These are phyloP conservation scores for Troides oblongomaculatus DNA, from an alignment of 2,888 invertebrate species.

Conservation along the genomic window DNA sequence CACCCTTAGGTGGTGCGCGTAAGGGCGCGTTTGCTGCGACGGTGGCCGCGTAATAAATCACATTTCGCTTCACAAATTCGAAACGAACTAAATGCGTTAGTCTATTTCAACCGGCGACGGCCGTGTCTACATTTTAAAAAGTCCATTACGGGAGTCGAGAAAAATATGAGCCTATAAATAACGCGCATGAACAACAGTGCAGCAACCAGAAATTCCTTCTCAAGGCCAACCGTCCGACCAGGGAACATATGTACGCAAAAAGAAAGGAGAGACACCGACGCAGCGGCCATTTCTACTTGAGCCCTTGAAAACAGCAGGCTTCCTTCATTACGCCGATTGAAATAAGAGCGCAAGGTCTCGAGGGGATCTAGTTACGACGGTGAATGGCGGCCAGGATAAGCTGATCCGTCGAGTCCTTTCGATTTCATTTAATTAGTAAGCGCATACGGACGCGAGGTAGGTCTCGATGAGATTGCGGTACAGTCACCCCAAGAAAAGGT, in stretches of 20 bases:
- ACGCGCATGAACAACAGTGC: conserved; percentile 58
- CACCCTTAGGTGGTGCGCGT: not conserved
- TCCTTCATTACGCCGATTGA: conserved; percentile 54
- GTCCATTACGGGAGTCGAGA: conserved; percentile 30
- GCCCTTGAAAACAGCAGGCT: conserved; percentile 47
- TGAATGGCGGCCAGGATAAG: conserved; percentile 43
- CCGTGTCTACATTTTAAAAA: conserved; percentile 24
- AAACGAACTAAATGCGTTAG: conserved; percentile 24
- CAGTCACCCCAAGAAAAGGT: conserved; percentile 77
- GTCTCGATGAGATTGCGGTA: conserved; percentile 56
- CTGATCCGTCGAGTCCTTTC: conserved; percentile 41
- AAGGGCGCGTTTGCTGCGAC: conserved; percentile 1
- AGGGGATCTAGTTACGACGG: conserved; percentile 51
- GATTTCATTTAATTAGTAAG: conserved; percentile 36
- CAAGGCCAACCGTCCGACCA: conserved; percentile 75
- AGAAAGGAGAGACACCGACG: conserved; percentile 55
- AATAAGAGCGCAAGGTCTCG: conserved; percentile 48
- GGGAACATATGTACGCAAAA: conserved; percentile 75
- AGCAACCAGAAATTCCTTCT: conserved; percentile 67
- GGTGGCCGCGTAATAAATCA: conserved; percentile 12
- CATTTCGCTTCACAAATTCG: conserved; percentile 17
- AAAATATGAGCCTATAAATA: conserved; percentile 56
- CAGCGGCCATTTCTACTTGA: conserved; percentile 50
- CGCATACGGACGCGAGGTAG: conserved; percentile 32
- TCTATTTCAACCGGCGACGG: conserved; percentile 23